These are phyloP conservation scores for Pantala flavescens DNA, from an alignment of 1,140 invertebrate species.

Conservation along the genomic window DNA sequence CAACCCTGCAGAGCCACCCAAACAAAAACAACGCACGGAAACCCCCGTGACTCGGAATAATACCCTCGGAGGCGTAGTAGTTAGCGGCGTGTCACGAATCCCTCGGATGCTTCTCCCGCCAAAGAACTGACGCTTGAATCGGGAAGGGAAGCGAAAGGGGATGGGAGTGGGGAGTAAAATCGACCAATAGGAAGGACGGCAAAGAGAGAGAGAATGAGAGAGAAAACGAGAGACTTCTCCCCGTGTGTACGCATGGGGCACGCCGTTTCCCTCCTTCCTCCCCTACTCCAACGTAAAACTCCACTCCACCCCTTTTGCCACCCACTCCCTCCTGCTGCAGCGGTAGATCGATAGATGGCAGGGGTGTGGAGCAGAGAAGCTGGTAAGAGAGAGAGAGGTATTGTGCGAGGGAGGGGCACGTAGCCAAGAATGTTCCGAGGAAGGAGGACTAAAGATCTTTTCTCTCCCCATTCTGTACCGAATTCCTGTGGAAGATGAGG, in stretches of 20 bases:
- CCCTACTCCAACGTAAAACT: not conserved
- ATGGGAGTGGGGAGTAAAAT: not conserved
- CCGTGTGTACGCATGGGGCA: not conserved
- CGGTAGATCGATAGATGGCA: conserved; percentile 4
- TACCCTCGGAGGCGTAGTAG: not conserved
- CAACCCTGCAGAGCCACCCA: too few species aligned
- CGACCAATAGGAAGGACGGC: not conserved
- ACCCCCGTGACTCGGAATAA: not conserved
- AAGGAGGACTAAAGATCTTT: too few species aligned
- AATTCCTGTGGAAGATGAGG: too few species aligned
- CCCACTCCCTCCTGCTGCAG: not conserved
- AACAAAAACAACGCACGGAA: too few species aligned
- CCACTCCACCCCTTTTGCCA: not conserved
- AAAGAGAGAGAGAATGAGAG: not conserved
- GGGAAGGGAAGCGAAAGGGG: not conserved
- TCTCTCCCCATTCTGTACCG: too few species aligned
- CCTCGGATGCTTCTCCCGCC: not conserved
- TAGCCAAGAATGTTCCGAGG: not conserved
- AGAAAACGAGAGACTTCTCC: not conserved
- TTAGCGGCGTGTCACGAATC: not conserved
- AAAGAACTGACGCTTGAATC: not conserved
- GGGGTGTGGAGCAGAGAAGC: not conserved
- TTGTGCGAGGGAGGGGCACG: not conserved
- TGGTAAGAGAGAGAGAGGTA: not conserved
- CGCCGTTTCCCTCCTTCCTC: not conserved